Conservation (phyloP, 1,140 invertebrate genomes). For the Drosophila subpulchrella region DNA sequence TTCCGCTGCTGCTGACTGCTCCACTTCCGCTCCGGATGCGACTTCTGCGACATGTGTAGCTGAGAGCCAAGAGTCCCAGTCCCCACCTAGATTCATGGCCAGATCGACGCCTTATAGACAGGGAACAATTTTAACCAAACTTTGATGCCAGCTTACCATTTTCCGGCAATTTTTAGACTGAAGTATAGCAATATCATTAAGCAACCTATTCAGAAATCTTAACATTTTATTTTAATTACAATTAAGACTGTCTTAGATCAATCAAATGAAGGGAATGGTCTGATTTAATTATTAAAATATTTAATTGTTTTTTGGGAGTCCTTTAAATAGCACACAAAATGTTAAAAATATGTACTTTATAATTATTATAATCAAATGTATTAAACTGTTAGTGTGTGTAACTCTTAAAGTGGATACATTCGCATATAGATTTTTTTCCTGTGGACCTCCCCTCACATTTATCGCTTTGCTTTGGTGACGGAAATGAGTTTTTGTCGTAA, state of each 20-base stretch:
- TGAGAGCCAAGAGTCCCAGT: slow-evolving; percentile 7
- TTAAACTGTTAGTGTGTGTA: too few species aligned
- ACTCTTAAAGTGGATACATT: neutral
- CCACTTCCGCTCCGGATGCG: slow-evolving; percentile 59
- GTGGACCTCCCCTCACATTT: slow-evolving; percentile 48
- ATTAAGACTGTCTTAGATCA: too few species aligned
- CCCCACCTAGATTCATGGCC: slow-evolving; percentile 27
- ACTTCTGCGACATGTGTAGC: slow-evolving; percentile 45
- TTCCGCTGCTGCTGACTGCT: slow-evolving; percentile 62
- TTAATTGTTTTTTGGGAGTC: too few species aligned
- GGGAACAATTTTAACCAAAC: neutral
- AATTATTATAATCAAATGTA: too few species aligned
- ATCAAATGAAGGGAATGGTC: too few species aligned
- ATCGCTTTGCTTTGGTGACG: slow-evolving; percentile 73
- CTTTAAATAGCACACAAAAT: too few species aligned
- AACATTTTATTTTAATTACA: too few species aligned
- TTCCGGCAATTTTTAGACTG: too few species aligned
- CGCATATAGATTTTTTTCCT: neutral
- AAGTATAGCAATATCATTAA: too few species aligned
- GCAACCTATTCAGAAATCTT: too few species aligned
- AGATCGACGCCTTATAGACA: slow-evolving; percentile 26
- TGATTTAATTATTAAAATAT: too few species aligned
- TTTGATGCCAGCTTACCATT: neutral
- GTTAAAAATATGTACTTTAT: too few species aligned
- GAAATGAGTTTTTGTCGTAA: slow-evolving; percentile 83